These are phyloP conservation scores for Patella depressa DNA, from an alignment of 2,888 invertebrate genomes.

Conservation along the genomic window DNA sequence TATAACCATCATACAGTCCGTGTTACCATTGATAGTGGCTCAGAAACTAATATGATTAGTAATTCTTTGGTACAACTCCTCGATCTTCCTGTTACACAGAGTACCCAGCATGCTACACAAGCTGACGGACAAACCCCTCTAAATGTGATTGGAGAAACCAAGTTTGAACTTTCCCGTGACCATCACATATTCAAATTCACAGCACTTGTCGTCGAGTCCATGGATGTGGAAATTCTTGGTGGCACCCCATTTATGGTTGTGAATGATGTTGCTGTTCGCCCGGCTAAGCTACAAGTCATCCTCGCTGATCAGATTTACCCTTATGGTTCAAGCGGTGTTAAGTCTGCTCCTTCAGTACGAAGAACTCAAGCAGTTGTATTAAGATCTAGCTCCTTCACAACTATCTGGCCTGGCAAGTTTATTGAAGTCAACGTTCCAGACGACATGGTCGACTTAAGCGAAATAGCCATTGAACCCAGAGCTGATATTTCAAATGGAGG, in stretches of 20 bases:
- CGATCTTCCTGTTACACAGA: neutral
- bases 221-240: neutral
- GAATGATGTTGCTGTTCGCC: neutral
- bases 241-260: conserved; percentile 3
- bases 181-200: neutral
- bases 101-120: neutral
- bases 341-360: too few relatives aligned
- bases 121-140: neutral
- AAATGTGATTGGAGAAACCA: neutral
- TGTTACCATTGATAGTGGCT: neutral
- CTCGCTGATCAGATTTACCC: too few relatives aligned
- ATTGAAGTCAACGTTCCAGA: too few relatives aligned
- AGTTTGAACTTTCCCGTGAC: neutral
- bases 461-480: neutral
- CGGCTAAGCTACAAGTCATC: neutral
- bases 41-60: neutral
- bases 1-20: neutral
- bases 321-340: too few relatives aligned
- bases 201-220: neutral
- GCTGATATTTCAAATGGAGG: neutral
- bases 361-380: too few relatives aligned
- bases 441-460: too few relatives aligned
- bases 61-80: neutral
- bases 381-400: too few relatives aligned
- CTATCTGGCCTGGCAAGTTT: too few relatives aligned